phyloP scores from a whole-genome alignment of 2,797 vertebrate genomes.

The Trematomus bernacchii region DNA sequence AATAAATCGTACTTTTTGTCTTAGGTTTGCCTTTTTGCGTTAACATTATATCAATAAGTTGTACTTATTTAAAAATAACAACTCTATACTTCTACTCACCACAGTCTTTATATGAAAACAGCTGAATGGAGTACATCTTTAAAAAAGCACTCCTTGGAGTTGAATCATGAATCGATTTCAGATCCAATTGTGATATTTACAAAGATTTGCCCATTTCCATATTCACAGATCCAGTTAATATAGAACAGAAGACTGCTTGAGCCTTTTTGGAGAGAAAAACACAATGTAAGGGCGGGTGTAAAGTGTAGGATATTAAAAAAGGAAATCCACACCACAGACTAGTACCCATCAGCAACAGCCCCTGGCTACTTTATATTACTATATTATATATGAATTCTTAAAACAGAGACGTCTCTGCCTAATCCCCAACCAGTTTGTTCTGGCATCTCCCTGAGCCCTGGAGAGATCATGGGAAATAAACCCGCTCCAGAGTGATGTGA shows the following conservation, averaged over 20 bases:
- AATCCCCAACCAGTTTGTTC: slow-evolving; percentile 41
- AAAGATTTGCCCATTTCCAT: too few relatives aligned
- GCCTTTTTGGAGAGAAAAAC: background rate
- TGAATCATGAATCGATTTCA: too few relatives aligned
- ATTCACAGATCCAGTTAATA: too few relatives aligned
- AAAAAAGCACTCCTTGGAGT: too few relatives aligned
- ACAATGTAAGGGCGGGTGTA: slow-evolving; percentile 2
- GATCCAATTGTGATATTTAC: too few relatives aligned
- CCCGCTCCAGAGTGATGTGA: slow-evolving; percentile 27
- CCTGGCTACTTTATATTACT: background rate
- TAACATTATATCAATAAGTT: too few relatives aligned
- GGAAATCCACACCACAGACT: slow-evolving; percentile 23
- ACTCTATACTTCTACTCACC: too few relatives aligned
- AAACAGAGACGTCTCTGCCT: slow-evolving; percentile 22
- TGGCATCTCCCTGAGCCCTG: slow-evolving; percentile 38
- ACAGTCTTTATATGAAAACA: too few relatives aligned
- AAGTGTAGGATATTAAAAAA: slow-evolving; percentile 8
- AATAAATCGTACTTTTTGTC: too few relatives aligned
- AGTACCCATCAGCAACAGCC: slow-evolving; percentile 2
- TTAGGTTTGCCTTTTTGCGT: too few relatives aligned
- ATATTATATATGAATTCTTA: background rate
- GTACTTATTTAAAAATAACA: too few relatives aligned
- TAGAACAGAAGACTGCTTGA: background rate
- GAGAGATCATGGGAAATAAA: slow-evolving; percentile 43
- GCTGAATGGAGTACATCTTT: too few relatives aligned